A percentile compares a stretch with the other conserved stretches of the same genome.
phyloP scores from a whole-genome alignment of 2,888 invertebrate genomes.

The Dioctria rufipes region DNA sequence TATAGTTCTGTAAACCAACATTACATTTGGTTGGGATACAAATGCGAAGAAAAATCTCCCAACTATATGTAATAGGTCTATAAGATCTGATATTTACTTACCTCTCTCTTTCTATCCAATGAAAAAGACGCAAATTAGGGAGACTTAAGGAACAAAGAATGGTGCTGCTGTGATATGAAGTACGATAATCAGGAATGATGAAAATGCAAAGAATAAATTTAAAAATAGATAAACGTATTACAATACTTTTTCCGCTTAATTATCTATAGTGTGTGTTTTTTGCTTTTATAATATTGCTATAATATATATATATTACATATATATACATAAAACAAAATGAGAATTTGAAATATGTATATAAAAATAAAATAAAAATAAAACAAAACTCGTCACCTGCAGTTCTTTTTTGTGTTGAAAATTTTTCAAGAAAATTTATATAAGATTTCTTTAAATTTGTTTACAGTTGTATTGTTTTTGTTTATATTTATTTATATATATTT shows the following conservation, averaged over 20 bases:
- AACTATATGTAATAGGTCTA: too few relatives aligned
- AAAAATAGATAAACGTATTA: conserved; percentile 27
- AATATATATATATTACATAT: conserved; percentile 18
- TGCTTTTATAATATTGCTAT: conserved; percentile 20
- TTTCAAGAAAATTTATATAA: conserved; percentile 18
- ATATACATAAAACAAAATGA: conserved; percentile 18
- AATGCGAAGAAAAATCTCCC: too few relatives aligned
- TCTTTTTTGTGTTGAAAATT: conserved; percentile 21
- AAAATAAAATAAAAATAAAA: background rate
- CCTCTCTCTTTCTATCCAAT: background rate
- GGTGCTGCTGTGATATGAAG: background rate
- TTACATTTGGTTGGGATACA: background rate
- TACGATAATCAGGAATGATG: conserved; percentile 27
- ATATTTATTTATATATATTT: background rate
- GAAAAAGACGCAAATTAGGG: background rate
- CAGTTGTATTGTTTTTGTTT: background rate
- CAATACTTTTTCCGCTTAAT: conserved; percentile 40
- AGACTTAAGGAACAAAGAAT: background rate
- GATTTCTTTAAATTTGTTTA: conserved; percentile 28
- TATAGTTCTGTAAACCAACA: background rate
- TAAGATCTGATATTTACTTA: too few relatives aligned
- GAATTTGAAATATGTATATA: background rate
- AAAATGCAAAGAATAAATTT: conserved; percentile 30
- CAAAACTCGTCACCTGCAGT: conserved; percentile 36
- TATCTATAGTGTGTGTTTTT: conserved; percentile 30